phyloP scores from a whole-genome alignment of 2,113 vertebrate genomes.

The Tyto alba region DNA sequence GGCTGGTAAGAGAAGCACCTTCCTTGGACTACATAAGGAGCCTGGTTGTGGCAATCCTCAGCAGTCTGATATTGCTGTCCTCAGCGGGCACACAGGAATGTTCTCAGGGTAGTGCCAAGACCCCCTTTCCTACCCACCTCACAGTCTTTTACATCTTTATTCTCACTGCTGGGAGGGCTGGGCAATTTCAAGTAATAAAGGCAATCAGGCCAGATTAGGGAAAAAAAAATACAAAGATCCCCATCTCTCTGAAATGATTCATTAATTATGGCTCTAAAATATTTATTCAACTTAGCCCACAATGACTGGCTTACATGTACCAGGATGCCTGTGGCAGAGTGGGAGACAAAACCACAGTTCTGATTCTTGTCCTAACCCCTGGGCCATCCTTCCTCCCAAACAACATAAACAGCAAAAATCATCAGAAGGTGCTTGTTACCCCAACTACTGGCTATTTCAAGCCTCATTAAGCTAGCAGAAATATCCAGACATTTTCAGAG shows the following conservation, averaged over 20 bases:
- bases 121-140: not conserved
- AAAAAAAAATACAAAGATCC: not conserved
- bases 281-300: not conserved
- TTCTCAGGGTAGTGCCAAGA: not conserved
- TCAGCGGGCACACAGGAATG: not conserved
- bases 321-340: not conserved
- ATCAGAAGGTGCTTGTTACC: not conserved
- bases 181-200: not conserved
- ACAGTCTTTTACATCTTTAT: not conserved
- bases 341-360: not conserved
- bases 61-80: not conserved
- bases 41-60: not conserved
- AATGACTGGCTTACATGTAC: fast-evolving
- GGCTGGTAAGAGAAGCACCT: not conserved
- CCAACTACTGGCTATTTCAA: not conserved
- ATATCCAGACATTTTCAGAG: not conserved
- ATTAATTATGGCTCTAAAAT: not conserved
- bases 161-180: not conserved
- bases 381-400: not conserved
- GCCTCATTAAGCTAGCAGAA: not conserved
- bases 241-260: not conserved
- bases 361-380: not conserved
- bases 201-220: not conserved
- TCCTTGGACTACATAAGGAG: not conserved
- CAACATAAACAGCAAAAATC: not conserved